Evolutionary conservation across 2,888 invertebrate genomes (phyloP).

Genomic region (Cordilura impudica): DNA sequence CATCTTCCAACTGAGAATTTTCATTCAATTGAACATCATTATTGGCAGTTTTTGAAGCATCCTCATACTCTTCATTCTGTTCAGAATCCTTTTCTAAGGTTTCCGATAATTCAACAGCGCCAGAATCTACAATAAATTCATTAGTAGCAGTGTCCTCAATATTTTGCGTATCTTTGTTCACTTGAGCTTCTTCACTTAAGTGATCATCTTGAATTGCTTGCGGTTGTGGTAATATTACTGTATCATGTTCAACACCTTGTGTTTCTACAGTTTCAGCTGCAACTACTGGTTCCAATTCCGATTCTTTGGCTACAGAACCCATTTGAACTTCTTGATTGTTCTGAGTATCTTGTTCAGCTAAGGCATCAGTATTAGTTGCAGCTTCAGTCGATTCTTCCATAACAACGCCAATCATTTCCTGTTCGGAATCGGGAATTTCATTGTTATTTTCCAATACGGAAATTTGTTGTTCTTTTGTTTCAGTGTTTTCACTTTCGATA

Average conservation of each 20-base stretch:
- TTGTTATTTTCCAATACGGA: neutral
- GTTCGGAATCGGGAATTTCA: conserved; percentile 18
- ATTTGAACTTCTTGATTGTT: conserved; percentile 2
- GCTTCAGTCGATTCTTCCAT: conserved; percentile 26
- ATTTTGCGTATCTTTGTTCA: neutral
- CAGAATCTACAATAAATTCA: neutral
- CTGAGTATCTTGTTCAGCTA: conserved; percentile 9
- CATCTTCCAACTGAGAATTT: neutral
- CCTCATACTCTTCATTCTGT: neutral
- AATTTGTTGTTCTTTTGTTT: neutral
- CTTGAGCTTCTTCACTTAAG: neutral
- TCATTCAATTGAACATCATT: neutral
- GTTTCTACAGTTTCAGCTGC: neutral
- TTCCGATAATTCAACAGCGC: neutral
- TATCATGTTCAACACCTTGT: neutral
- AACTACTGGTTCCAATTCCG: conserved; percentile 8
- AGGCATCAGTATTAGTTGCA: neutral
- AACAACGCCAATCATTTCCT: conserved; percentile 52
- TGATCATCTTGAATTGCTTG: neutral
- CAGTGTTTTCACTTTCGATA: neutral
- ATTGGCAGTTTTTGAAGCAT: neutral
- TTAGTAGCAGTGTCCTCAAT: neutral
- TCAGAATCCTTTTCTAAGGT: conserved; percentile 11
- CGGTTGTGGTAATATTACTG: neutral
- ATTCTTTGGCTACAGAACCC: conserved; percentile 15